phyloP scores from a whole-genome alignment of 2,113 vertebrate species.

The Percopsis transmontana region DNA sequence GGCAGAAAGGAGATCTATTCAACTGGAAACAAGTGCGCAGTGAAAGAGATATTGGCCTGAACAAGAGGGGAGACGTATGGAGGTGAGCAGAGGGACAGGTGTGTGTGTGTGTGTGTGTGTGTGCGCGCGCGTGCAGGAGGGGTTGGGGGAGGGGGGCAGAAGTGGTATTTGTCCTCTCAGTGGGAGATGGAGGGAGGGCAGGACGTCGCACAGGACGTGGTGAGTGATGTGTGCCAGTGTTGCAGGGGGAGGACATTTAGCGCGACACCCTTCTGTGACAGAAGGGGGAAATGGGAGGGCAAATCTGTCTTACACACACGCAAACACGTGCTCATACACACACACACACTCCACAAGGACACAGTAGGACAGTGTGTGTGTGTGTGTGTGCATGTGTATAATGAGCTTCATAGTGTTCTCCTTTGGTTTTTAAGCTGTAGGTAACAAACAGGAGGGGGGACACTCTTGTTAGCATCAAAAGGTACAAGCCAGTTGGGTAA shows the following conservation, averaged over 20 bases:
- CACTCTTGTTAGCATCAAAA: conserved; percentile 17
- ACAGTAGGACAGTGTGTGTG: not conserved
- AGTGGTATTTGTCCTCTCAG: conserved; percentile 59
- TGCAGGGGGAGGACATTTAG: conserved; percentile 63
- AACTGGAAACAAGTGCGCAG: conserved; percentile 24
- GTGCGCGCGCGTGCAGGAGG: conserved; percentile 1
- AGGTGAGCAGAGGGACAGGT: conserved; percentile 49
- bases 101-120: conserved; percentile 22
- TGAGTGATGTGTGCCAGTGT: conserved; percentile 63
- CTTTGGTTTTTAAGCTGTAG: too few species aligned
- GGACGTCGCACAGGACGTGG: conserved; percentile 31
- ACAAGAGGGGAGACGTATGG: conserved; percentile 31
- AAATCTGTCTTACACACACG: conserved; percentile 20
- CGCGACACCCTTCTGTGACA: conserved; percentile 58
- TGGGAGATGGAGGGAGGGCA: conserved; percentile 25
- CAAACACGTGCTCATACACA: not conserved
- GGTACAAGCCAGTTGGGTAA: conserved; percentile 11
- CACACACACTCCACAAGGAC: not conserved
- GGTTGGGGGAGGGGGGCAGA: not conserved
- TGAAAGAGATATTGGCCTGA: not conserved
- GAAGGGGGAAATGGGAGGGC: conserved; percentile 57
- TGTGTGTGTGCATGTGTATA: too few species aligned
- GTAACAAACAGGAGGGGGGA: conserved; percentile 29
- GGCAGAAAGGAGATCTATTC: conserved; percentile 32
- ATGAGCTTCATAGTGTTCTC: too few species aligned